A percentile compares a stretch with the other conserved stretches of the same genome.
Evolutionary conservation across 2,888 invertebrate genomes (phyloP).

Genomic region (Spilosoma lubricipeda): DNA sequence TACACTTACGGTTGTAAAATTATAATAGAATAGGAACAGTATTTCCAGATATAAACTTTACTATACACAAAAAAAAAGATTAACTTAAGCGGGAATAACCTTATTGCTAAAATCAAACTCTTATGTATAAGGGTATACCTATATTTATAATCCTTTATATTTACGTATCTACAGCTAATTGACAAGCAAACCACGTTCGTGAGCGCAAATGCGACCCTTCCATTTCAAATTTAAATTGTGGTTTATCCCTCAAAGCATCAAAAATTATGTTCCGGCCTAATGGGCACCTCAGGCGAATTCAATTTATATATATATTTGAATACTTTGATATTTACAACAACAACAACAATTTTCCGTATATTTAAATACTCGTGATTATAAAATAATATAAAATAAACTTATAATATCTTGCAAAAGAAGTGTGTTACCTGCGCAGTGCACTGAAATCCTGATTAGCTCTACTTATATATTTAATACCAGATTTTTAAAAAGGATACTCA

Average conservation of each 20-base stretch:
- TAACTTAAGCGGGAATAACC: too few species aligned
- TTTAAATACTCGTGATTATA: not conserved
- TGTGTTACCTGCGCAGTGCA: not conserved
- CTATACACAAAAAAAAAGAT: too few species aligned
- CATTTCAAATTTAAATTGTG: conserved; percentile 5
- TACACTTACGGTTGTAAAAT: too few species aligned
- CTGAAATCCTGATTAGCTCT: not conserved
- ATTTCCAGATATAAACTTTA: too few species aligned
- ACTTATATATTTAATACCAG: not conserved
- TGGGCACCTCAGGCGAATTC: not conserved
- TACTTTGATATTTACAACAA: not conserved
- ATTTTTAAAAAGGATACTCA: too few species aligned
- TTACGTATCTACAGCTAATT: not conserved
- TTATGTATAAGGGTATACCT: too few species aligned
- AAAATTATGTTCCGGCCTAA: not conserved
- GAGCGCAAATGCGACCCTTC: not conserved
- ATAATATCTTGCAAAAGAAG: not conserved
- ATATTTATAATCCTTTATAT: too few species aligned
- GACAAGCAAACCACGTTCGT: not conserved
- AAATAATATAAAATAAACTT: not conserved
- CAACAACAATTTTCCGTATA: not conserved
- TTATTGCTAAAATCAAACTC: too few species aligned
- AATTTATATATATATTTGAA: not conserved
- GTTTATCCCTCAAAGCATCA: not conserved
- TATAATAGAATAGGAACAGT: too few species aligned